Evolutionary conservation across 1,140 invertebrate genomes (phyloP), one percentile per base, ranked within the genome.

Genomic region (Brachionus rubens): DNA sequence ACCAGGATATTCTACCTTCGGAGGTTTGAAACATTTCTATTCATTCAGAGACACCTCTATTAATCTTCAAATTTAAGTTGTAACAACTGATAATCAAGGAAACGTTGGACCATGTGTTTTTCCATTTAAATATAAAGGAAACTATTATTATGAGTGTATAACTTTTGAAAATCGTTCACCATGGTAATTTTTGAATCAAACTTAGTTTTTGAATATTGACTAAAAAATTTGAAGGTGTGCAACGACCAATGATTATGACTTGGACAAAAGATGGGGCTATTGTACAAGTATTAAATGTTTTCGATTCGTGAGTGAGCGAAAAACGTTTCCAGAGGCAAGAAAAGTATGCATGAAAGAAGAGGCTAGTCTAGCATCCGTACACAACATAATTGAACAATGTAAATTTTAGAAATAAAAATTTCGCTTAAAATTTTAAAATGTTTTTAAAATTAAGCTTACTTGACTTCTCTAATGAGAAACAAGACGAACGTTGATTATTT

Each of bases 71-170:
- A 12, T 65, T 65, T 28, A 50, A 72, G 68, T 72, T 36, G 40
- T 72, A 6, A 72, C 68, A 14, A 68, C 62, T 21, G 70, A 68
- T 41, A 77, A 75, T 40, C 3, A 36, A 16, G 68, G 50, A 10
- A 43, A 28, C 24, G 30, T 14, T 14, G 47, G 24, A 30, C 70
- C 46, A 21, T 78, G 78, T 48, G 59, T 77, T 21, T 78, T 78
- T 48, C 78, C 78, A 16, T 78, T 77, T 50, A 78, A 65, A 43
- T 78, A 77, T 46, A 77, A 76, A 26, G 75, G 47, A 9, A 76
- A 77, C 30, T 40, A 30, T 16, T 78, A 78, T 52, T 33, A 41
- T 48, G 67, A 67, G 36, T 78, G 78, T 78, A 40, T 52, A 1
- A 62, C 70, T 2, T 76, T 59, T 28, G 47, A 30, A 40, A 48